phyloP scores from a whole-genome alignment of 2,113 vertebrate genomes.

The Phrynosoma platyrhinos region DNA sequence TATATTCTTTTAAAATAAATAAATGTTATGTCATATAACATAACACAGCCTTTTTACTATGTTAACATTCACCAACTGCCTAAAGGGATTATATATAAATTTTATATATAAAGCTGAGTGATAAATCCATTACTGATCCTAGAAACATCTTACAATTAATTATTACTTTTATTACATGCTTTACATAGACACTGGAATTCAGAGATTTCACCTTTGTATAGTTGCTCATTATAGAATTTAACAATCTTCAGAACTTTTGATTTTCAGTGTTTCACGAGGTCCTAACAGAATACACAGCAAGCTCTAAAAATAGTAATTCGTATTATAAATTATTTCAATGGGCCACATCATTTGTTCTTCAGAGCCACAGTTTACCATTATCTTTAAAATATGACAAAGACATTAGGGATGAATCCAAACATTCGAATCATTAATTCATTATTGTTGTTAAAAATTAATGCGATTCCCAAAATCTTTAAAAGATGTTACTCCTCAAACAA shows the following conservation, averaged over 20 bases:
- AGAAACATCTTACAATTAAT: constrained; percentile 64
- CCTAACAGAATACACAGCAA: constrained; percentile 52
- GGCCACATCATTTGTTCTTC: constrained; percentile 44
- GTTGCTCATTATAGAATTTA: constrained; percentile 56
- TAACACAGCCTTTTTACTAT: constrained; percentile 30
- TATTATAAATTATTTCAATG: constrained; percentile 53
- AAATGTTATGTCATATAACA: not conserved
- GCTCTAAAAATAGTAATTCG: constrained; percentile 61
- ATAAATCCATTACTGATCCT: constrained; percentile 65
- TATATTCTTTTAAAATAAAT: constrained; percentile 9
- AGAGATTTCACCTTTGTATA: constrained; percentile 55
- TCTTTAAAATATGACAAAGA: constrained; percentile 57
- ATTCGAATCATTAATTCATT: constrained; percentile 42
- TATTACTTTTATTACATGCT: constrained; percentile 61
- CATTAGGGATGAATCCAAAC: constrained; percentile 49
- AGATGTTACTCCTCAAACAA: constrained; percentile 59
- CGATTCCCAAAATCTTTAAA: constrained; percentile 49
- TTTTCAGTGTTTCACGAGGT: constrained; percentile 54
- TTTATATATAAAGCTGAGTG: constrained; percentile 66
- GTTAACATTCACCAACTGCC: constrained; percentile 52
- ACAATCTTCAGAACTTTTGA: constrained; percentile 55
- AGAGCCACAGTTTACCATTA: constrained; percentile 29
- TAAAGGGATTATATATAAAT: constrained; percentile 40
- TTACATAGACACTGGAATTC: constrained; percentile 51
- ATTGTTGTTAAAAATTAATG: constrained; percentile 28